phyloP scores from a whole-genome alignment of 2,888 invertebrate genomes.

The Metellina segmentata region DNA sequence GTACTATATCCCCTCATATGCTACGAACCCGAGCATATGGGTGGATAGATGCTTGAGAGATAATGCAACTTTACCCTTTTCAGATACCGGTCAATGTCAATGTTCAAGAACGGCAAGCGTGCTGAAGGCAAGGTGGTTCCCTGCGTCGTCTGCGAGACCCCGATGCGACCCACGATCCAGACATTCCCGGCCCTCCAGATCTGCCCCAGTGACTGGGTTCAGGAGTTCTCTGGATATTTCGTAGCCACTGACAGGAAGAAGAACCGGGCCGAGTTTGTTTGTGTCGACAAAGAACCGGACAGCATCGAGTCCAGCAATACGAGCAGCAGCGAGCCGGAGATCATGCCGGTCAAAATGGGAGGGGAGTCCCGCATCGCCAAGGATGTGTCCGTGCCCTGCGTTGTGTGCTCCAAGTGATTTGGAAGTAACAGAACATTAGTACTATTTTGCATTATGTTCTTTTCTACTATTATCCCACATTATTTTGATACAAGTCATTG shows the following conservation, averaged over 20 bases:
- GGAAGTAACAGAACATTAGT: background rate
- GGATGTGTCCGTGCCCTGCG: background rate
- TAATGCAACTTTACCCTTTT: background rate
- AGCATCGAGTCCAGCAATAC: background rate
- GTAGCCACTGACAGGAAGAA: background rate
- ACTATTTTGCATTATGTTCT: too few relatives aligned
- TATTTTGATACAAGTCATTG: too few relatives aligned
- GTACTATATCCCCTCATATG: too few relatives aligned
- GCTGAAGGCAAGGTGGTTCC: conserved; percentile 13
- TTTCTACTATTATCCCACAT: too few relatives aligned
- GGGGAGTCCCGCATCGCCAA: background rate
- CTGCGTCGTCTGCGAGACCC: conserved; percentile 26
- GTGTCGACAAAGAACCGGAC: conserved; percentile 8
- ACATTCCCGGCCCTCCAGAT: background rate
- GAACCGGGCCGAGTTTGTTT: conserved; percentile 1
- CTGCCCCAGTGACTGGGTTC: conserved; percentile 26
- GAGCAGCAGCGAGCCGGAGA: background rate
- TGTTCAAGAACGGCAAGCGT: conserved; percentile 11
- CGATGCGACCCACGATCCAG: background rate
- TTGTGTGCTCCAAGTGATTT: conserved; percentile 29
- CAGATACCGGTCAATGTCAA: conserved; percentile 9
- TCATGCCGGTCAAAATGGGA: background rate
- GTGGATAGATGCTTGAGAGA: too few relatives aligned
- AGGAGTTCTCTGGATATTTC: conserved; percentile 13
- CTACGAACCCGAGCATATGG: too few relatives aligned